Conservation (phyloP, 1,140 invertebrate species). For the Cydia splendana region DNA sequence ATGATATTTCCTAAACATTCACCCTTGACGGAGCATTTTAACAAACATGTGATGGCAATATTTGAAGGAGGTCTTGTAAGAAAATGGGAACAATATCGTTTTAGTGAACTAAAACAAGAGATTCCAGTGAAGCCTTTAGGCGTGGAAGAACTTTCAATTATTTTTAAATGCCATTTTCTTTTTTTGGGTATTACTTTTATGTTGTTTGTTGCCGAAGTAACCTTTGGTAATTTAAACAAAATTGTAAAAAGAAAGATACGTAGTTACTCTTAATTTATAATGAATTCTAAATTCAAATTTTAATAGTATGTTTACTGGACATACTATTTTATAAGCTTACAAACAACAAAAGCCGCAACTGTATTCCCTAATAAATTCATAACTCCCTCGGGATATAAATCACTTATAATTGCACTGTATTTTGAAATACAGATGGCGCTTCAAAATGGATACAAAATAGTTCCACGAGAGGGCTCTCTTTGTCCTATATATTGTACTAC, state of each 20-base stretch:
- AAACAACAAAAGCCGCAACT: no score
- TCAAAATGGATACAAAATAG: no score
- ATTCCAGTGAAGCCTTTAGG: constrained; percentile 44
- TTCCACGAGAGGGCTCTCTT: no score
- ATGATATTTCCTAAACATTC: constrained; percentile 64
- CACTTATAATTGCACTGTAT: no score
- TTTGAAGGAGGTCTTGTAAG: constrained; percentile 60
- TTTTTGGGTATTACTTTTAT: constrained; percentile 46
- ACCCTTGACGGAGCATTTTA: constrained; percentile 53
- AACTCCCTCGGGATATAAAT: no score
- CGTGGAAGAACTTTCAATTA: constrained; percentile 52
- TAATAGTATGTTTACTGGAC: no score
- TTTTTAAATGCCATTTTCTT: constrained; percentile 58
- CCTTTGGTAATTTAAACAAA: constrained; percentile 32
- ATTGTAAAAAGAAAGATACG: not conserved
- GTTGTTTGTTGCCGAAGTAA: constrained; percentile 59
- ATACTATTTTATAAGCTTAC: no score
- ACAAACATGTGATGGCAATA: constrained; percentile 51
- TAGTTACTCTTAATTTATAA: no score
- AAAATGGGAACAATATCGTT: constrained; percentile 63
- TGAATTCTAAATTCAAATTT: no score
- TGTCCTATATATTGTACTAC: no score
- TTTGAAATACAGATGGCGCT: no score
- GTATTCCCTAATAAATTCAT: no score
- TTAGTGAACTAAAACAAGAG: constrained; percentile 54